These are phyloP conservation scores for Dermochelys coriacea DNA, from an alignment of 2,797 vertebrate genomes.

Conservation along the genomic window DNA sequence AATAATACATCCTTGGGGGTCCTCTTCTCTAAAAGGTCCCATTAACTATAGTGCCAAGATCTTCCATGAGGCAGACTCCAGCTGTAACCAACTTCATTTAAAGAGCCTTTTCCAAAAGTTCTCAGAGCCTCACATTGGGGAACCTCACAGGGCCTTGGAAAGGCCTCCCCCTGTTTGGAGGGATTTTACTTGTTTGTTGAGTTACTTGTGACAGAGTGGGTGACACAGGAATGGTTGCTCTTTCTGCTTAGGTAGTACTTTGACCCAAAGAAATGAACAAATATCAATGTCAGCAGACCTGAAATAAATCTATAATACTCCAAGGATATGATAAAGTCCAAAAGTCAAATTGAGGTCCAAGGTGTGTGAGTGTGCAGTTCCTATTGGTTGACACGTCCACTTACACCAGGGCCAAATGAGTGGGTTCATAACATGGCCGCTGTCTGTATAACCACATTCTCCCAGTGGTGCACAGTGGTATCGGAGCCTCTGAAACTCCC, in stretches of 20 bases:
- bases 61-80: background rate
- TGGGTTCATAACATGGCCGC: background rate
- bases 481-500: background rate
- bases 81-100: background rate
- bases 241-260: background rate
- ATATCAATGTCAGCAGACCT: background rate
- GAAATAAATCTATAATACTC: background rate
- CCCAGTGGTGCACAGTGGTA: background rate
- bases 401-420: background rate
- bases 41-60: background rate
- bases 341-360: background rate
- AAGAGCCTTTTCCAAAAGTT: background rate
- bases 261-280: background rate
- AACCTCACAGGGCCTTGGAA: fast-evolving
- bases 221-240: background rate
- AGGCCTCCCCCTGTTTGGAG: background rate
- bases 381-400: background rate
- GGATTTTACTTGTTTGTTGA: background rate
- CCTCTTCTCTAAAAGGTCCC: background rate
- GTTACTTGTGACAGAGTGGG: background rate
- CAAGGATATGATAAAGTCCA: background rate
- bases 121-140: background rate
- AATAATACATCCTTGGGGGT: background rate
- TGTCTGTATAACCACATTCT: background rate
- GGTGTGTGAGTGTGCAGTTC: fast-evolving